Evolutionary conservation across 2,888 invertebrate genomes (phyloP).

Genomic region (Cheilosia soror): DNA sequence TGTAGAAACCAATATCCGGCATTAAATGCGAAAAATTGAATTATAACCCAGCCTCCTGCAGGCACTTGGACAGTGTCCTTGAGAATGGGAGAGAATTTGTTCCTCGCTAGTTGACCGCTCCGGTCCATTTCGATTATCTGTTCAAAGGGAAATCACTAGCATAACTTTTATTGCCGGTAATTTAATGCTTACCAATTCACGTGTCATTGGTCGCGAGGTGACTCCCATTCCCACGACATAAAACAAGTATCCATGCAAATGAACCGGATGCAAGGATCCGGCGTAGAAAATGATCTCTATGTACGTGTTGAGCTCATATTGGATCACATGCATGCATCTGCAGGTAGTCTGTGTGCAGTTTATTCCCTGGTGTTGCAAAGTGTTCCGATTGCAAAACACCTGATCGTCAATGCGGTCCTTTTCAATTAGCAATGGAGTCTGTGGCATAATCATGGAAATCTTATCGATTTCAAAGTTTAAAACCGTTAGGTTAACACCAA

Average conservation of each 20-base stretch:
- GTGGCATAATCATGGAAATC: conserved; percentile 80
- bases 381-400: conserved; percentile 80
- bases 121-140: conserved; percentile 80
- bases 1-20: conserved; percentile 81
- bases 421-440: conserved; percentile 79
- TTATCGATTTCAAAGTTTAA: conserved; percentile 80
- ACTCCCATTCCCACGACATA: conserved; percentile 82
- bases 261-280: conserved; percentile 80
- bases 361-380: conserved; percentile 78
- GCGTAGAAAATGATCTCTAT: conserved; percentile 80
- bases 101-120: conserved; percentile 77
- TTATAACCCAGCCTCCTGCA: conserved; percentile 79
- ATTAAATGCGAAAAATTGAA: conserved; percentile 81
- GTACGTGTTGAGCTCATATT: conserved; percentile 79
- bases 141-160: neutral
- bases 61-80: conserved; percentile 81
- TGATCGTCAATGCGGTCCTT: conserved; percentile 80
- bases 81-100: conserved; percentile 78
- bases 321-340: conserved; percentile 81
- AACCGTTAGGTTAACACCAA: conserved; percentile 7
- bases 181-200: conserved; percentile 21
- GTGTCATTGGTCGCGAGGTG: conserved; percentile 6
- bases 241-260: conserved; percentile 81
- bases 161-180: neutral
- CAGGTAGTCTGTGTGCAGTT: conserved; percentile 79